A percentile compares a stretch with the other conserved stretches of the same genome.
phyloP scores from a whole-genome alignment of 2,113 vertebrate species.

The Nannobrachium achirus region DNA sequence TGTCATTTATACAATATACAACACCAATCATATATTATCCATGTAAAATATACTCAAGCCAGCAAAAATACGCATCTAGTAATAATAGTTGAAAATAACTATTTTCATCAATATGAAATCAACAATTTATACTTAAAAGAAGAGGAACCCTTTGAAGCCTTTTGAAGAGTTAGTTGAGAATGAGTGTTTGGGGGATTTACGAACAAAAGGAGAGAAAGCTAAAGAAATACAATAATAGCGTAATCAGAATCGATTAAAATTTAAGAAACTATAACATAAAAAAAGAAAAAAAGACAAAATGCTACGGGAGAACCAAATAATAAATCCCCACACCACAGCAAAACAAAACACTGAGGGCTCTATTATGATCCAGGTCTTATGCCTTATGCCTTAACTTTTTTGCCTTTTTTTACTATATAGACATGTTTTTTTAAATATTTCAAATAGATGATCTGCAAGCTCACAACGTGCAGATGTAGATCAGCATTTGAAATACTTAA shows the following conservation, averaged over 20 bases:
- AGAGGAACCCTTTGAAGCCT: conserved; percentile 13
- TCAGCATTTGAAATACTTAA: too few relatives aligned
- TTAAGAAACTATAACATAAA: conserved; percentile 38
- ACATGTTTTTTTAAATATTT: too few relatives aligned
- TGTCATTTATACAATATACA: conserved; percentile 40
- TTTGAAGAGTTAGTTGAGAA: conserved; percentile 24
- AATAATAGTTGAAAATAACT: conserved; percentile 62
- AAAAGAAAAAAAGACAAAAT: conserved; percentile 21
- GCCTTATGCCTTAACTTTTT: too few relatives aligned
- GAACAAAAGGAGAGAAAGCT: not conserved
- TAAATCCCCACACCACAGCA: conserved; percentile 29
- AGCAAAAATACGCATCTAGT: conserved; percentile 73
- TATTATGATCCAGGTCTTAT: too few relatives aligned
- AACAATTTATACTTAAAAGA: conserved; percentile 35
- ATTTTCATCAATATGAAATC: conserved; percentile 50
- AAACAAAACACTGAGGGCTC: conserved; percentile 38
- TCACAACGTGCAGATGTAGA: too few relatives aligned
- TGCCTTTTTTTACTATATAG: too few relatives aligned
- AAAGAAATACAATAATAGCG: conserved; percentile 20
- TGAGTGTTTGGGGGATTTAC: conserved; percentile 1
- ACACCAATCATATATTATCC: conserved; percentile 66
- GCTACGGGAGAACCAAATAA: conserved; percentile 12
- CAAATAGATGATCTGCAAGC: too few relatives aligned
- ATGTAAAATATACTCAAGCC: conserved; percentile 75
- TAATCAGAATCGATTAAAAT: conserved; percentile 26